phyloP scores from a whole-genome alignment of 1,140 invertebrate genomes.

The Cylas formicarius region DNA sequence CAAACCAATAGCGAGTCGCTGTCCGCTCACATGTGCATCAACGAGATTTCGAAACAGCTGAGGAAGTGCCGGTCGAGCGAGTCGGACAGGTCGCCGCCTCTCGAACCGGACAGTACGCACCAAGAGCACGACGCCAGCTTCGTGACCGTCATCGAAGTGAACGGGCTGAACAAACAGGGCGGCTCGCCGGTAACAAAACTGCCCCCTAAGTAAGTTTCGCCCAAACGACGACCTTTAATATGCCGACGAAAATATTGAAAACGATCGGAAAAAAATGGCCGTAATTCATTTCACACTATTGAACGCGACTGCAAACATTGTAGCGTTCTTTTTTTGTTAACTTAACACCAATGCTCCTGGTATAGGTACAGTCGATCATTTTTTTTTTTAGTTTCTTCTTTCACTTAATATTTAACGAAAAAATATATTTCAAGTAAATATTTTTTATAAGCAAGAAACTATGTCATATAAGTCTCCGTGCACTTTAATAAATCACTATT shows the following conservation, averaged over 20 bases:
- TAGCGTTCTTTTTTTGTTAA: slow-evolving; percentile 10
- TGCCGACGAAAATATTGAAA: no score
- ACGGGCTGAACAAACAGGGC: slow-evolving; percentile 50
- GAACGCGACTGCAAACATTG: background rate
- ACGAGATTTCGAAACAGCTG: slow-evolving; percentile 54
- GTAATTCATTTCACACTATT: no score
- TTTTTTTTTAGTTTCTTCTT: no score
- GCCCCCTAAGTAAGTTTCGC: slow-evolving; percentile 38
- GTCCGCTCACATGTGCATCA: slow-evolving; percentile 56
- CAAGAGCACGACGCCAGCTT: slow-evolving; percentile 61
- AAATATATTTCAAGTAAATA: no score
- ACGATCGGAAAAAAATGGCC: no score
- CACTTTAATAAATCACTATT: no score
- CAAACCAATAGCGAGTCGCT: slow-evolving; percentile 42
- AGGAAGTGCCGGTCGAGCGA: slow-evolving; percentile 36
- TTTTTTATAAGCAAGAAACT: no score
- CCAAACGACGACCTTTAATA: no score
- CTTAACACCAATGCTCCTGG: no score
- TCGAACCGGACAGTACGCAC: slow-evolving; percentile 38
- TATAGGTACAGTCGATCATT: no score
- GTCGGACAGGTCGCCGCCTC: slow-evolving; percentile 41
- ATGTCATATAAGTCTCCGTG: no score
- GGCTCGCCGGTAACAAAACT: slow-evolving; percentile 28
- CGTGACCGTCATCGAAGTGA: slow-evolving; percentile 83
- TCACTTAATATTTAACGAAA: no score